Conservation (phyloP, 2,797 vertebrate genomes). For the Melanotaenia parkinsoni region DNA sequence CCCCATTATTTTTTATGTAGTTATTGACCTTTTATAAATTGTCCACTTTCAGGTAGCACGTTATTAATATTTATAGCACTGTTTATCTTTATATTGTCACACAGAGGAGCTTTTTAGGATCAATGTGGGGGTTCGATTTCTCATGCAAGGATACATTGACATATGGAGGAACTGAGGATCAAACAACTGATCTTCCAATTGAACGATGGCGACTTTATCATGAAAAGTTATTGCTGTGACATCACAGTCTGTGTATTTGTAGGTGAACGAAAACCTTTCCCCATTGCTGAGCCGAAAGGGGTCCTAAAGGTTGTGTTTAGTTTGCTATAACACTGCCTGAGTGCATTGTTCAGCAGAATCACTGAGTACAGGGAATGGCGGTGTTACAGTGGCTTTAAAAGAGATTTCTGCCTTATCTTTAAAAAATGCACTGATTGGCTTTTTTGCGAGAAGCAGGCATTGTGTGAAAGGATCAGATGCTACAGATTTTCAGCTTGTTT, state of each 20-base stretch:
- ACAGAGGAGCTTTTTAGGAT: not conserved
- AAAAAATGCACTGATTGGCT: not conserved
- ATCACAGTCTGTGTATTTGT: not conserved
- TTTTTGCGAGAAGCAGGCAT: not conserved
- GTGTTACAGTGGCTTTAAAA: conserved; percentile 12
- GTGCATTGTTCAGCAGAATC: conserved; percentile 48
- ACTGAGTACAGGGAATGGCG: conserved; percentile 12
- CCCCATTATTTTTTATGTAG: not conserved
- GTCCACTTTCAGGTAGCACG: not conserved
- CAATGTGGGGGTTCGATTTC: not conserved
- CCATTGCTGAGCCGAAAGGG: conserved; percentile 6
- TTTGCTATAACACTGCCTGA: conserved; percentile 28
- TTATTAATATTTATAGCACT: not conserved
- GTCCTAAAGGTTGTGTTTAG: conserved; percentile 37
- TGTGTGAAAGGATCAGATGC: not conserved
- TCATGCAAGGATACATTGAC: not conserved
- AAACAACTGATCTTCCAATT: not conserved
- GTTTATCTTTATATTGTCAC: not conserved
- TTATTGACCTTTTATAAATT: not conserved
- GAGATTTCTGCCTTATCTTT: conserved; percentile 9
- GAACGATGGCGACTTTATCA: not conserved
- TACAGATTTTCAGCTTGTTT: conserved; percentile 8
- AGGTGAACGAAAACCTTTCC: conserved; percentile 8
- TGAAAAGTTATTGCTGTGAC: not conserved
- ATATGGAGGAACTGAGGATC: not conserved